Conservation (phyloP, 2,113 vertebrate species). For the Origma solitaria region DNA sequence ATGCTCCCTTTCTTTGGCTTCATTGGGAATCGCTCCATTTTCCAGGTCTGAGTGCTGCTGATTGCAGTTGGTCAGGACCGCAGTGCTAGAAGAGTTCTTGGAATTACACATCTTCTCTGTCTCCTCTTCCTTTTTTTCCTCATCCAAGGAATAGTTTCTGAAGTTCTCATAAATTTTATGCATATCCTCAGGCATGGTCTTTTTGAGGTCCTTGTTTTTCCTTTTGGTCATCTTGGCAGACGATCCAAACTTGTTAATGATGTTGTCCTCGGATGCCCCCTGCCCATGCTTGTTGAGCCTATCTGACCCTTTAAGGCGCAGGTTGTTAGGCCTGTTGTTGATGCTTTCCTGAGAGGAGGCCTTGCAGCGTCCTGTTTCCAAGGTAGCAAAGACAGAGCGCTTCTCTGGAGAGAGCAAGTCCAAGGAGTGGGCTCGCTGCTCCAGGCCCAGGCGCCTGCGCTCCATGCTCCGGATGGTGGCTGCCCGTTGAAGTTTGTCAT, state of each 20-base stretch:
- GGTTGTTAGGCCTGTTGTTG: constrained; percentile 91
- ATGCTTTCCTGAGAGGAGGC: constrained; percentile 97
- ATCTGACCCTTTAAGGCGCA: constrained; percentile 83
- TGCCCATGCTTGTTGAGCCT: constrained; percentile 81
- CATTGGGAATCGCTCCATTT: constrained; percentile 75
- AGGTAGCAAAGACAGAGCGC: constrained; percentile 87
- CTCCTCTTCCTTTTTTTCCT: constrained; percentile 78
- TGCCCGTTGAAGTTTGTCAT: constrained; percentile 93
- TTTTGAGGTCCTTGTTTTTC: constrained; percentile 87
- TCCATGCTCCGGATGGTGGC: constrained; percentile 98
- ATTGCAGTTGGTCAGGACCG: constrained; percentile 77
- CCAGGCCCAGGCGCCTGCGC: constrained; percentile 89
- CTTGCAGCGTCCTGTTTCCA: constrained; percentile 88
- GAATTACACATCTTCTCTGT: constrained; percentile 80
- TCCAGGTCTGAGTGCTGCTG: constrained; percentile 74
- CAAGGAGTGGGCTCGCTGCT: constrained; percentile 92
- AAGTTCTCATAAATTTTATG: constrained; percentile 83
- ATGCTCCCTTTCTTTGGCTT: constrained; percentile 81
- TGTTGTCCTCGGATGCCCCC: constrained; percentile 90
- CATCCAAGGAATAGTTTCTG: constrained; percentile 77
- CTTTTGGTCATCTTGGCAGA: constrained; percentile 86
- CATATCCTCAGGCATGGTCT: constrained; percentile 84
- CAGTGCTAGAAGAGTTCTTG: constrained; percentile 78
- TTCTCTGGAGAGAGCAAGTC: constrained; percentile 97
- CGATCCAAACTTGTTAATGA: constrained; percentile 90